A percentile compares a stretch with the other conserved stretches of the same genome.
Evolutionary conservation across 2,113 vertebrate genomes (phyloP).

Genomic region (Megaleporinus macrocephalus): DNA sequence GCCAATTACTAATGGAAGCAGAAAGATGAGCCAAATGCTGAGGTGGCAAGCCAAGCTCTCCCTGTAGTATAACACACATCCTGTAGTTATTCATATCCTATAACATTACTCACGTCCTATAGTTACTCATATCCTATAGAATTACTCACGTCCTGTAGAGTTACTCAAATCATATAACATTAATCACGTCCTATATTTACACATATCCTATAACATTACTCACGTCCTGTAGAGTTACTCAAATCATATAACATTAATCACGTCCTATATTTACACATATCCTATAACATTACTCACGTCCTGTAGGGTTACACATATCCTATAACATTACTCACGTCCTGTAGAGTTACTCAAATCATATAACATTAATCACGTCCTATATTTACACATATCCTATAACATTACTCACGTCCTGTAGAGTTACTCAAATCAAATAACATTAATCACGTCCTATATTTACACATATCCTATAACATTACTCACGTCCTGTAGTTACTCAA

Average conservation of each 20-base stretch:
- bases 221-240: no score
- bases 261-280: neutral
- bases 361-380: neutral
- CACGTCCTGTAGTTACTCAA: neutral
- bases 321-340: neutral
- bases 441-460: no score
- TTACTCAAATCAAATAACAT: no score
- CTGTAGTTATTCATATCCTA: neutral
- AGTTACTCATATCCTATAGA: neutral
- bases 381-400: no score
- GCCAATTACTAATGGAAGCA: conserved; percentile 61
- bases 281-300: neutral
- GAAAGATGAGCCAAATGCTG: conserved; percentile 24
- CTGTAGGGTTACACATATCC: neutral
- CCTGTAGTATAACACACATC: neutral
- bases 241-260: neutral
- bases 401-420: neutral
- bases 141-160: neutral
- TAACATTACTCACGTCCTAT: no score
- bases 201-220: neutral
- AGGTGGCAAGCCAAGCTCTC: conserved; percentile 20
- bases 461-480: no score
- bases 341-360: neutral
- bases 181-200: no score
- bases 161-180: neutral